Evolutionary conservation across 2,888 invertebrate genomes (phyloP), one percentile per base, ranked within the genome.

Genomic region (Lypha dubia): DNA sequence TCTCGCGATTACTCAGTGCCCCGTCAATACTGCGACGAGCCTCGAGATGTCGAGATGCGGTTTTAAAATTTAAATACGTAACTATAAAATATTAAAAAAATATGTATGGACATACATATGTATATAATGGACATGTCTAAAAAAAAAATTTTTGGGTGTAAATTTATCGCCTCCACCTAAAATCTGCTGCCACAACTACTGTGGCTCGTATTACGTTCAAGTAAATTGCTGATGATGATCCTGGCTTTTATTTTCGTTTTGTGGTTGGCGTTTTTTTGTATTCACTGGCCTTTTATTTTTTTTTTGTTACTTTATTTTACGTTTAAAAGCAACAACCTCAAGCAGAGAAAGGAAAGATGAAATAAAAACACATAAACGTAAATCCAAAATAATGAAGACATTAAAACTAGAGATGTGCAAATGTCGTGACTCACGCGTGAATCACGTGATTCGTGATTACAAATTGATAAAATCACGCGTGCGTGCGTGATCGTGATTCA

Each of bases 301-400:
- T 73, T 56, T 62, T 35, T 68, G 76, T 79, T 77, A 77, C 74
- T 81, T 65, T 63, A 63, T 81, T 81, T 49, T 81, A 70, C 75
- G 62, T 75, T 71, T 35, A 68, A 70, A 81, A 81, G 49, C n/a
- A 67, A 62, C 53, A 79, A 82, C 22, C 68, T 32, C n/a, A 58
- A 58, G 20, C 53, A 68, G 62, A 84, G 79, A 79, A 79, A 76
- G 49, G 53, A 85, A 44, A 79, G 51, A 79, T 68, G 46, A 65
- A 85, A 65, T 71, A 77, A 70, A 83, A 79, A 80, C 58, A 75
- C 70, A 74, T 86, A 86, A 84, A 84, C 84, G 80, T 79, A 86
- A 83, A 83, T 84, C 84, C 76, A 84, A 81, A 86, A 84, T 86
- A 86, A 86, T 86, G 86, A 84, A 86, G 86, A 83, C 82, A 86